These are phyloP conservation scores for Xenentodon cancila DNA, from an alignment of 2,797 vertebrate species.

Conservation along the genomic window DNA sequence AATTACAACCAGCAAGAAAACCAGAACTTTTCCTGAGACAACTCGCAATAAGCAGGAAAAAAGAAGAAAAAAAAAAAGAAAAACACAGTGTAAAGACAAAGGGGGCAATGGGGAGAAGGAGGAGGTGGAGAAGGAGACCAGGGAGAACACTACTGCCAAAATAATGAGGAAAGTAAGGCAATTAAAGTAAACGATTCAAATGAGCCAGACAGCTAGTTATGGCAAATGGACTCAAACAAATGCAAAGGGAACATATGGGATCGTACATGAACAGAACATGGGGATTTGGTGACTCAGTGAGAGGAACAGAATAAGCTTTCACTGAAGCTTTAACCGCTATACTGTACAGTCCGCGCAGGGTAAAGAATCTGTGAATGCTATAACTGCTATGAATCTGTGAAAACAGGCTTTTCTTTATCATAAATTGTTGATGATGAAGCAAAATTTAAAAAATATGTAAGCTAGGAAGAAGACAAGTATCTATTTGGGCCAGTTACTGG, in stretches of 20 bases:
- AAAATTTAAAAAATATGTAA: neutral
- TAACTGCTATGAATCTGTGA: neutral
- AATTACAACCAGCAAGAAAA: slow-evolving; percentile 63
- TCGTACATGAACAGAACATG: slow-evolving; percentile 7
- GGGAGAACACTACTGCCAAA: slow-evolving; percentile 29
- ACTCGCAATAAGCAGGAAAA: slow-evolving; percentile 21
- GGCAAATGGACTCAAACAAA: slow-evolving; percentile 50
- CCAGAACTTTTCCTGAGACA: slow-evolving; percentile 35
- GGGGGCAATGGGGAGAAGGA: slow-evolving; percentile 27
- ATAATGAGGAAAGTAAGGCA: slow-evolving; percentile 52
- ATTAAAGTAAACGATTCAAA: slow-evolving; percentile 58
- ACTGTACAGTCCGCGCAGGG: neutral
- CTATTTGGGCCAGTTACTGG: too few species aligned
- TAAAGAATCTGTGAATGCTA: neutral
- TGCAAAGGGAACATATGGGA: slow-evolving; percentile 46
- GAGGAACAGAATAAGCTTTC: slow-evolving; percentile 4
- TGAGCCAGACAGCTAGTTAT: slow-evolving; percentile 48
- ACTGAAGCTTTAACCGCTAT: slow-evolving; percentile 3
- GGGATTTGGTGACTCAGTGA: slow-evolving; percentile 6
- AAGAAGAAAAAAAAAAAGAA: too few species aligned
- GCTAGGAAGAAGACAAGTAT: neutral
- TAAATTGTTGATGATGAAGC: neutral
- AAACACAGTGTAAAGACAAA: slow-evolving; percentile 27
- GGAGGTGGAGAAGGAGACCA: slow-evolving; percentile 33
- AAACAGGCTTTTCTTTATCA: neutral